A percentile compares a stretch with the other conserved stretches of the same genome.
phyloP scores from a whole-genome alignment of 2,888 invertebrate species.

The Epirrhoe tristata region DNA sequence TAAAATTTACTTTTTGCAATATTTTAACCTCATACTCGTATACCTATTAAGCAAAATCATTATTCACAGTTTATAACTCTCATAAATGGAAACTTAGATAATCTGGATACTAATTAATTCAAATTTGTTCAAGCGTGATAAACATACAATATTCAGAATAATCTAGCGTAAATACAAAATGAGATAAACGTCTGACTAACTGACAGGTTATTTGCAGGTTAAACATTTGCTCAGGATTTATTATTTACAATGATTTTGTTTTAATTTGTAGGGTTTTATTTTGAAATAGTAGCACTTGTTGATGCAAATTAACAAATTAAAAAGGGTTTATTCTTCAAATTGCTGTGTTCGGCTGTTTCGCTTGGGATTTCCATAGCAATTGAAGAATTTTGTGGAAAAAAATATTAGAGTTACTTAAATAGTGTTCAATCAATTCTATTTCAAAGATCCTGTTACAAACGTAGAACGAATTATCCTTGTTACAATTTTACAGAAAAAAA shows the following conservation, averaged over 20 bases:
- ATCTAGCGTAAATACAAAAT: constrained; percentile 50
- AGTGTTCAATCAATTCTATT: too few species aligned
- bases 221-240: constrained; percentile 46
- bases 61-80: not conserved
- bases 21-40: too few species aligned
- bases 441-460: too few species aligned
- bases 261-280: constrained; percentile 40
- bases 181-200: constrained; percentile 55
- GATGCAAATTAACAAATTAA: not conserved
- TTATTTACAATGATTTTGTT: constrained; percentile 49
- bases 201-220: constrained; percentile 51
- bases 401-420: too few species aligned
- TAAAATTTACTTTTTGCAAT: too few species aligned
- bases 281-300: not conserved
- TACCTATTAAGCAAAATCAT: too few species aligned
- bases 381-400: not conserved
- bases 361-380: not conserved
- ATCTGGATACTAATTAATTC: constrained; percentile 24
- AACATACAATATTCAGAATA: constrained; percentile 44
- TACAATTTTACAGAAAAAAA: too few species aligned
- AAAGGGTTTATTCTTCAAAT: not conserved
- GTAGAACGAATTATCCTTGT: too few species aligned
- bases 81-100: constrained; percentile 10
- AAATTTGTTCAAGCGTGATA: constrained; percentile 34
- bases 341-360: not conserved